Percentiles rank a stretch among this genome's conserved stretches.
Conservation (phyloP, 2,113 vertebrate species). For the Coturnix japonica region DNA sequence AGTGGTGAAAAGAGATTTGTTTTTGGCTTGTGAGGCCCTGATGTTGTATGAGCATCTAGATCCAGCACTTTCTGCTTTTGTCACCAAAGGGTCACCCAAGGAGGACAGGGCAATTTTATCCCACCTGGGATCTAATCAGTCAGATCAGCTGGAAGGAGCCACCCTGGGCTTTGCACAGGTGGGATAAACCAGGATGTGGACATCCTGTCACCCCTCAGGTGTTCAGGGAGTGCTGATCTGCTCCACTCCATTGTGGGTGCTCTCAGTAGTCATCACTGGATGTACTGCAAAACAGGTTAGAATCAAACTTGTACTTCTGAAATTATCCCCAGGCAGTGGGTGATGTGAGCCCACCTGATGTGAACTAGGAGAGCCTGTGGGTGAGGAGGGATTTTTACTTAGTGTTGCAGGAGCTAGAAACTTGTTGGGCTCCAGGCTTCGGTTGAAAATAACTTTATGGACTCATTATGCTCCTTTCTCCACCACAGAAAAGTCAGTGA, state of each 20-base stretch:
- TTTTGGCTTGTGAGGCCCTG: not conserved
- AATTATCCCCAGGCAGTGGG: not conserved
- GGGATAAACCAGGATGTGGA: not conserved
- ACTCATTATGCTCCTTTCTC: not conserved
- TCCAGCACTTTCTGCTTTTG: not conserved
- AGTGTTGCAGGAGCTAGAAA: not conserved
- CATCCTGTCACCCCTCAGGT: not conserved
- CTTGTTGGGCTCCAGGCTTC: not conserved
- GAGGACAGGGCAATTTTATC: not conserved
- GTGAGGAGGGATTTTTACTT: not conserved
- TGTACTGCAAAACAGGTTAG: not conserved
- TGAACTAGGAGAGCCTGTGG: not conserved
- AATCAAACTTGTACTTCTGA: not conserved
- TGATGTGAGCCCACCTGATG: accelerated
- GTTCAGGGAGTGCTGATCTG: not conserved
- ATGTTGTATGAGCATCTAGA: accelerated
- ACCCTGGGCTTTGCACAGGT: not conserved
- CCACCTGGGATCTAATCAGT: not conserved
- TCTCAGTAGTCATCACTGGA: not conserved
- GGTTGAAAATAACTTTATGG: not conserved
- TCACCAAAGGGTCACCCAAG: not conserved
- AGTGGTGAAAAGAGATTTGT: not conserved
- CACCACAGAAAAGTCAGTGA: not conserved
- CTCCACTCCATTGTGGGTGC: accelerated
- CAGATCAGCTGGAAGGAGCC: not conserved